Evolutionary conservation across 2,888 invertebrate genomes (phyloP).

Genomic region (Sturmia bella): DNA sequence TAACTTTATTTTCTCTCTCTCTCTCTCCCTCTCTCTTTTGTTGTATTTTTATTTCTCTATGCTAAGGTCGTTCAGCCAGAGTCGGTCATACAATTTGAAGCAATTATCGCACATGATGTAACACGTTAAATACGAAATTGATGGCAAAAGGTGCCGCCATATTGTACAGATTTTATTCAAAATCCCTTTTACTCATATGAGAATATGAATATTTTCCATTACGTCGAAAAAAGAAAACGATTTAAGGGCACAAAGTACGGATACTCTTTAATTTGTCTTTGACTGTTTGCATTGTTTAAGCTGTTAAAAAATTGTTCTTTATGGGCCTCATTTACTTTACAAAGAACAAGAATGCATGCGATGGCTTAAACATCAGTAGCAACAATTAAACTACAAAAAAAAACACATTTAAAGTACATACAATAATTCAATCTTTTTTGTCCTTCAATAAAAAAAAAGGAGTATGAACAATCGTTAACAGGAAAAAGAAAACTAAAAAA

Average conservation of each 20-base stretch:
- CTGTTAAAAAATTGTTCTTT: not conserved
- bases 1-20: slow-evolving; percentile 23
- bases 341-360: too few relatives aligned
- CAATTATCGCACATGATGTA: slow-evolving; percentile 68
- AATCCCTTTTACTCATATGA: slow-evolving; percentile 25
- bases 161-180: slow-evolving; percentile 43
- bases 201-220: slow-evolving; percentile 7
- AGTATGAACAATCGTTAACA: too few relatives aligned
- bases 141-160: slow-evolving; percentile 53
- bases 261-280: slow-evolving; percentile 51
- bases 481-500: too few relatives aligned
- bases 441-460: too few relatives aligned
- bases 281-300: slow-evolving; percentile 9
- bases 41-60: slow-evolving; percentile 52
- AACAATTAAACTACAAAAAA: too few relatives aligned
- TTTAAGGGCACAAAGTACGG: slow-evolving; percentile 21
- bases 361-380: too few relatives aligned
- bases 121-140: slow-evolving; percentile 58
- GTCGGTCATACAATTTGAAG: slow-evolving; percentile 67
- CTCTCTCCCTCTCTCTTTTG: slow-evolving; percentile 26
- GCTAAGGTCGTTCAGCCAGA: slow-evolving; percentile 57
- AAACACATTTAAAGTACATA: too few relatives aligned
- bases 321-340: not conserved
- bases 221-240: not conserved
- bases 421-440: too few relatives aligned